Evolutionary conservation across 2,888 invertebrate species (phyloP), one percentile per base, ranked within the genome.

Genomic region (Luffia ferchaultella): DNA sequence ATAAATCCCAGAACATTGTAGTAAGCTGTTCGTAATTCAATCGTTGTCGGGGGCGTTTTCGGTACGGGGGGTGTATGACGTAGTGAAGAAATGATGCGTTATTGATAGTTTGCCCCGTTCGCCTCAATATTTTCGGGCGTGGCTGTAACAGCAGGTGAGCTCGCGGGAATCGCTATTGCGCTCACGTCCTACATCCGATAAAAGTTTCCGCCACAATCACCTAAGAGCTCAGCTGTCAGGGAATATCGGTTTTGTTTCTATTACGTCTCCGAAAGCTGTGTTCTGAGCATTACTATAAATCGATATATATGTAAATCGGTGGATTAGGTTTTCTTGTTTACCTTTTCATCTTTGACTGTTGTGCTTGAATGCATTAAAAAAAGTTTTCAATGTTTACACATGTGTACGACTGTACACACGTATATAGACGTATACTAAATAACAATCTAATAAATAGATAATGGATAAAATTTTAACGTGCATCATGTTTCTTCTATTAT

Each of bases 201-300:
- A 84, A 83, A 83, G 76, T 84, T 83, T 79, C 79, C 76, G 71
- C 80, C 80, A 82, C 84, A 84, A 84, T 83, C 82, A 80, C 83
- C 83, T 82, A 83, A 84, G 82, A 84, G 83, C 84, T 82, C 82
- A 83, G 82, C 80, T 83, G 83, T 83, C 82, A 79, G 72, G 77
- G 48, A 20, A 78, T 77, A 80, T 79, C 78, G 77, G 77, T 80
- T 79, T 82, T 78, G 79, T 79, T 77, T 73, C 69, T 65, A 62
- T 62, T 61, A 60, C 60, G 68, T 73, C 75, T 70, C 70, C 60
- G 56, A 60, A 62, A 65, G 62, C 61, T 57, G 59, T 59, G 61
- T 40, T n/a, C 15, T 42, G 48, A 46, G 20, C 45, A 50, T 50
- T 47, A 47, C 17, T 48, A 53, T 44, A 52, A 48, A 46, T 45